Evolutionary conservation across 2,797 vertebrate genomes (phyloP).

Genomic region (Ptychadena robeensis): DNA sequence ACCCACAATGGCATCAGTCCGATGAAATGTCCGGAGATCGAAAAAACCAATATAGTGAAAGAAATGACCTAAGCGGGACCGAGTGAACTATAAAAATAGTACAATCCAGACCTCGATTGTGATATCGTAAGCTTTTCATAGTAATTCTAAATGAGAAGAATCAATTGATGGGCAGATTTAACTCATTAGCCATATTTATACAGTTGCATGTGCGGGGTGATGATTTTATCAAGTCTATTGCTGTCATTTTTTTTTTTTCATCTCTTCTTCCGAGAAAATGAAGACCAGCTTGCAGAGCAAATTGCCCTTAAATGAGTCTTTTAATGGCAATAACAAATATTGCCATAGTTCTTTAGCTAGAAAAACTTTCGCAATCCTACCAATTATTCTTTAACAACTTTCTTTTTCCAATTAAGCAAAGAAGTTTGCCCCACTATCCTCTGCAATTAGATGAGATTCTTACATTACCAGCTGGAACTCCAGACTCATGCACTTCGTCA

Average conservation of each 20-base stretch:
- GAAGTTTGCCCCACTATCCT: slow-evolving; percentile 81
- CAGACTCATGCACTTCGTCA: slow-evolving; percentile 80
- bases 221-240: slow-evolving; percentile 97
- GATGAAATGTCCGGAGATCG: no score
- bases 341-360: slow-evolving; percentile 87
- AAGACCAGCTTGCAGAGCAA: slow-evolving; percentile 94
- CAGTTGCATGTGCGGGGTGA: slow-evolving; percentile 92
- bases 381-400: slow-evolving; percentile 83
- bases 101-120: slow-evolving; percentile 86
- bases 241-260: slow-evolving; percentile 96
- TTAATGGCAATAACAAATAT: slow-evolving; percentile 91
- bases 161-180: slow-evolving; percentile 96
- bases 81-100: slow-evolving; percentile 73
- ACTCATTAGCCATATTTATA: slow-evolving; percentile 95
- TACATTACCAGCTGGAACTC: slow-evolving; percentile 77
- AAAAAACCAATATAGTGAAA: no score
- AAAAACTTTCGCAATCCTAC: slow-evolving; percentile 89
- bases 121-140: slow-evolving; percentile 95
- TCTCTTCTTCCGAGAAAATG: slow-evolving; percentile 90
- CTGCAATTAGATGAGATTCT: slow-evolving; percentile 83
- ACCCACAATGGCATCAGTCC: no score
- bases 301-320: slow-evolving; percentile 99
- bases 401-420: slow-evolving; percentile 83
- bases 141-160: slow-evolving; percentile 96
- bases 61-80: slow-evolving; percentile 76